Percentiles rank a stretch among this genome's conserved stretches.
phyloP scores from a whole-genome alignment of 2,888 invertebrate genomes.

The Mythimna lalbum region DNA sequence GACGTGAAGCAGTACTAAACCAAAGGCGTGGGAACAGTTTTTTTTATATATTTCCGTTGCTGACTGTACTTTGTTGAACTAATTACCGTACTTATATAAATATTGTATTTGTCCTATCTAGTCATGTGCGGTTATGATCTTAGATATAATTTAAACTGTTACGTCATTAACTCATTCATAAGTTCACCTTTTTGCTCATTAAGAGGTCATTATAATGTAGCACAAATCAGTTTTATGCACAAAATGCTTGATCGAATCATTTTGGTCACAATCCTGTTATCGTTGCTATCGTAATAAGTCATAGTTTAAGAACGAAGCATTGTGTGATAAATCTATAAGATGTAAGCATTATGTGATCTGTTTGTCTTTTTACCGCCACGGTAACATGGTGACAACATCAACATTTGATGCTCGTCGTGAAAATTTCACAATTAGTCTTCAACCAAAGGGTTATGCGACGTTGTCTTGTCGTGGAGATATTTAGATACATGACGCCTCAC shows the following conservation, averaged over 20 bases:
- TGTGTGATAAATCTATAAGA: conserved; percentile 61
- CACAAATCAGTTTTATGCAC: conserved; percentile 69
- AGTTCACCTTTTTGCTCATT: conserved; percentile 52
- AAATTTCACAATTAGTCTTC: no score
- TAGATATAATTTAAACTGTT: conserved; percentile 45
- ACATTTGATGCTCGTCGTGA: no score
- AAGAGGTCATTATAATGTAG: conserved; percentile 52
- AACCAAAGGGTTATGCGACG: no score
- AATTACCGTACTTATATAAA: conserved; percentile 11
- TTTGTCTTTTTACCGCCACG: conserved; percentile 32
- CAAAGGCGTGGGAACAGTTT: no score
- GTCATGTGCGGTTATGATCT: conserved; percentile 62
- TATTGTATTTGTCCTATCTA: conserved; percentile 49
- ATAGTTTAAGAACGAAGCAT: conserved; percentile 61
- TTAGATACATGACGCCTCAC: no score
- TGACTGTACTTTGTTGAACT: conserved; percentile 3
- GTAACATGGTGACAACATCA: no score
- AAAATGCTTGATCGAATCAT: conserved; percentile 61
- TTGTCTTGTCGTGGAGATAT: no score
- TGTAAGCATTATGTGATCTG: conserved; percentile 44
- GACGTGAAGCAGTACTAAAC: no score
- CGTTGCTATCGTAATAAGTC: conserved; percentile 39
- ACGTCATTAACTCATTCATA: conserved; percentile 31
- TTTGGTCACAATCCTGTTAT: conserved; percentile 38
- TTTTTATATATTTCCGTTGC: background rate